These are phyloP conservation scores for Steinernema feltiae DNA, from an alignment of 1,140 invertebrate genomes.

Conservation along the genomic window DNA sequence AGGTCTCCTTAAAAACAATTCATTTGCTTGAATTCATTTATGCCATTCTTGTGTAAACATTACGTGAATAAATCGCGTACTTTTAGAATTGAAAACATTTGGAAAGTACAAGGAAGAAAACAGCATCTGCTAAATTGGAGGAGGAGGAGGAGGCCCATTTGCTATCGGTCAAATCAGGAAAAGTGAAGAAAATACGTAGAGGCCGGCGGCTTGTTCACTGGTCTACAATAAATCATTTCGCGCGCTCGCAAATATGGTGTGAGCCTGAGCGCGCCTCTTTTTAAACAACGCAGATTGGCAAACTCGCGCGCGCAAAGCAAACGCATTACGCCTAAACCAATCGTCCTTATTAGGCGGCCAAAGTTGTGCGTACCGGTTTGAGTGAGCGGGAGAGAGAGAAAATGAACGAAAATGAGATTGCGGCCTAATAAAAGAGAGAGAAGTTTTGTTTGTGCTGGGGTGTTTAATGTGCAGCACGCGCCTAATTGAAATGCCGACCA, in stretches of 20 bases:
- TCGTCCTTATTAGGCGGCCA: not conserved
- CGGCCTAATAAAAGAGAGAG: not conserved
- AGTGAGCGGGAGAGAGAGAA: not conserved
- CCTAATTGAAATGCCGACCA: not conserved
- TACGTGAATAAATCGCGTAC: too few relatives aligned
- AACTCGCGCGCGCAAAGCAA: not conserved
- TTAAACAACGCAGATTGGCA: not conserved
- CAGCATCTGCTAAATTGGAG: not conserved
- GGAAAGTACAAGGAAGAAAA: not conserved
- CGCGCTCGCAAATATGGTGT: slow-evolving; percentile 2
- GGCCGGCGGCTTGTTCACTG: not conserved
- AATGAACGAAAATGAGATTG: not conserved
- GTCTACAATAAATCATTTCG: slow-evolving; percentile 1
- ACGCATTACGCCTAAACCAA: not conserved
- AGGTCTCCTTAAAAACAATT: too few relatives aligned
- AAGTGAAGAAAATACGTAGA: not conserved
- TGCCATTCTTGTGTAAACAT: too few relatives aligned
- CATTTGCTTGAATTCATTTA: too few relatives aligned
- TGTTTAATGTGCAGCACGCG: too few relatives aligned
- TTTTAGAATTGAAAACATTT: not conserved
- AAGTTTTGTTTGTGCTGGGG: too few relatives aligned
- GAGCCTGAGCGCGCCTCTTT: not conserved
- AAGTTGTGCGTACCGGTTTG: not conserved
- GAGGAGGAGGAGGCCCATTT: not conserved
- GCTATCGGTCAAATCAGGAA: not conserved